Evolutionary conservation across 2,113 vertebrate species (phyloP).

Genomic region (Plecturocebus donacophilus): DNA sequence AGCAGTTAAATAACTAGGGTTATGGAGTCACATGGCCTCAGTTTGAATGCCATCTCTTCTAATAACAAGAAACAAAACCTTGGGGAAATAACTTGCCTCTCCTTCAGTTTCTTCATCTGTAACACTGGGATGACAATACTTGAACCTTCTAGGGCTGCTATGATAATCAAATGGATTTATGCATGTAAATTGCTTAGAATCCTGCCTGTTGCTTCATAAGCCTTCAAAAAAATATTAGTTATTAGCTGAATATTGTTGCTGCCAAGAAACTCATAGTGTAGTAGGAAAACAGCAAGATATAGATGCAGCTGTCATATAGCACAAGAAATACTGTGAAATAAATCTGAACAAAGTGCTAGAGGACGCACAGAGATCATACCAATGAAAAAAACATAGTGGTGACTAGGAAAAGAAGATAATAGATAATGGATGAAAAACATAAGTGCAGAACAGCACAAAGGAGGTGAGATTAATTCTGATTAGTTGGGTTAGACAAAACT

Average conservation of each 20-base stretch:
- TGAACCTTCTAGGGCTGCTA: neutral
- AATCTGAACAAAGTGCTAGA: neutral
- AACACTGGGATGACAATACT: neutral
- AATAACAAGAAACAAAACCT: neutral
- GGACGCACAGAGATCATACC: neutral
- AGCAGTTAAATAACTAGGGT: neutral
- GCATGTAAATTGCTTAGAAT: neutral
- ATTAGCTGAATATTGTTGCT: neutral
- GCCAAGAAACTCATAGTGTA: neutral
- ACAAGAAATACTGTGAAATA: neutral
- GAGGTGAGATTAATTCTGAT: neutral
- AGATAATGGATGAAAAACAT: neutral
- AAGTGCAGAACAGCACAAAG: neutral
- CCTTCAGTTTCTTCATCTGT: conserved; percentile 6
- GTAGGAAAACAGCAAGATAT: neutral
- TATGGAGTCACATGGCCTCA: neutral
- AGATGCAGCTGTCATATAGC: neutral
- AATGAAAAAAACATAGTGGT: neutral
- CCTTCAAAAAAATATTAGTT: neutral
- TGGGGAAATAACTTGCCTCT: neutral
- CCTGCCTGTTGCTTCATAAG: neutral
- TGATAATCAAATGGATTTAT: neutral
- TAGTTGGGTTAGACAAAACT: neutral
- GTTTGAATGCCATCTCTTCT: neutral
- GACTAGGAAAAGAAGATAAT: neutral